Conservation (phyloP, 2,113 vertebrate species). For the Hipposideros armiger region DNA sequence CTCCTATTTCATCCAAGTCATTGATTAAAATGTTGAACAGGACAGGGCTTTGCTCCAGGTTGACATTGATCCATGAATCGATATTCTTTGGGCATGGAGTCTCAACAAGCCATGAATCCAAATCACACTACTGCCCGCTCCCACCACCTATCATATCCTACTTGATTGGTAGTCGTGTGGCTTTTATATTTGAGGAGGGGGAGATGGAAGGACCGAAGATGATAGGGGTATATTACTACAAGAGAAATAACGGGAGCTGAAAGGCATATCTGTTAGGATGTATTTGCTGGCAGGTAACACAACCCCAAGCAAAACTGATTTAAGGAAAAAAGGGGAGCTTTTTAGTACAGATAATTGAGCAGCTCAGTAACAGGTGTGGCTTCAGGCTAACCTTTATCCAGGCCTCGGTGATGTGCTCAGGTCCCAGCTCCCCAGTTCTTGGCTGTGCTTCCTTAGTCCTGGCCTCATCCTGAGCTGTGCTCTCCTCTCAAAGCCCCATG, state of each 20-base stretch:
- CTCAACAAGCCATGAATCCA: conserved; percentile 50
- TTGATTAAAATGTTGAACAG: conserved; percentile 76
- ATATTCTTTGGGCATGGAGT: conserved; percentile 49
- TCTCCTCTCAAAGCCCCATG: background rate
- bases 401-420: background rate
- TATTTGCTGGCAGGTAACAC: background rate
- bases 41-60: conserved; percentile 63
- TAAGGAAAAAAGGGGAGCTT: background rate
- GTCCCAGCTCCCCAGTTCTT: background rate
- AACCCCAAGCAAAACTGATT: background rate
- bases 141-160: background rate
- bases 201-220: background rate
- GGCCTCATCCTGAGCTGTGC: background rate
- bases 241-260: background rate
- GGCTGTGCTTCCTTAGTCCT: background rate
- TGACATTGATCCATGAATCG: conserved; percentile 65
- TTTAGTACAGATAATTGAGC: background rate
- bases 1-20: conserved; percentile 68
- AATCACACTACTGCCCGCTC: background rate
- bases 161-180: background rate
- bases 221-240: no score
- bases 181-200: background rate
- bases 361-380: background rate
- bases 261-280: background rate
- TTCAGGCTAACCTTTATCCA: background rate